These are phyloP conservation scores for Hydraecia micacea DNA, from an alignment of 2,888 invertebrate genomes.

Conservation along the genomic window DNA sequence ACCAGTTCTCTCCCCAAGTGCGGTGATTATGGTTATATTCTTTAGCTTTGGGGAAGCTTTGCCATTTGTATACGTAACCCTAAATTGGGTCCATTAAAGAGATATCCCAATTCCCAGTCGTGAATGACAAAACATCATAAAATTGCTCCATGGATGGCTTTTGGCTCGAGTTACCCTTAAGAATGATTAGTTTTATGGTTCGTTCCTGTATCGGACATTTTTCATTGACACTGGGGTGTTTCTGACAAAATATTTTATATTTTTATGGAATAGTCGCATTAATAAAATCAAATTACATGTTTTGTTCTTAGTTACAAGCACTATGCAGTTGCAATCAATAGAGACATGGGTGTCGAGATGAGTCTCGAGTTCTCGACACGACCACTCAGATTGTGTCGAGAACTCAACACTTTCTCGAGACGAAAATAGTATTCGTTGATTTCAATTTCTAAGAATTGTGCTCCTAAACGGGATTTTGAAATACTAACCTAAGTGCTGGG, in stretches of 20 bases:
- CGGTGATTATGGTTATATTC: slow-evolving; percentile 2
- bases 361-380: too few relatives aligned
- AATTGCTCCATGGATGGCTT: slow-evolving; percentile 65
- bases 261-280: neutral
- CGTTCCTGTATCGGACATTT: slow-evolving; percentile 6
- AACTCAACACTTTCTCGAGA: too few relatives aligned
- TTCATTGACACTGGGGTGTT: neutral
- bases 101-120: slow-evolving; percentile 68
- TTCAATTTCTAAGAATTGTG: neutral
- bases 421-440: neutral
- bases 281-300: neutral
- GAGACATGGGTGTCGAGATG: too few relatives aligned
- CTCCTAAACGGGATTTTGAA: neutral
- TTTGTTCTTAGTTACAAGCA: neutral
- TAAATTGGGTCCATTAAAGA: slow-evolving; percentile 68
- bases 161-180: slow-evolving; percentile 69
- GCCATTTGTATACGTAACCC: slow-evolving; percentile 58
- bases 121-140: slow-evolving; percentile 72
- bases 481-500: neutral
- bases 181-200: slow-evolving; percentile 65
- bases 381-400: too few relatives aligned
- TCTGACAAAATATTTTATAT: neutral
- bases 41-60: slow-evolving; percentile 3
- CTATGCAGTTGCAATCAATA: neutral
- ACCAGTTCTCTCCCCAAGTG: neutral